Conservation (phyloP, 2,113 vertebrate genomes). For the Malurus elegans region DNA sequence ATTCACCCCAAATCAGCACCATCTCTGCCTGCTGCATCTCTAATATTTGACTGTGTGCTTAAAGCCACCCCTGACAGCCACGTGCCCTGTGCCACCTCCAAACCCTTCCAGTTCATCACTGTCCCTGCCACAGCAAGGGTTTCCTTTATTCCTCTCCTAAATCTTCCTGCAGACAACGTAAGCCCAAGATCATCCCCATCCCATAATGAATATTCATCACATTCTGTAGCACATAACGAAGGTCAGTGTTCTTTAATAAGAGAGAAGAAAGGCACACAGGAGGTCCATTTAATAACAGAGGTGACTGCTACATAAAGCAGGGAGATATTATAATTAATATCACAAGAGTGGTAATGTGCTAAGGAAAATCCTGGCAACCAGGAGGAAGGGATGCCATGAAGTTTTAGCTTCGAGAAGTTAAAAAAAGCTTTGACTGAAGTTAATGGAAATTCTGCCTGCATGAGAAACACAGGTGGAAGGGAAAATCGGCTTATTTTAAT, state of each 20-base stretch:
- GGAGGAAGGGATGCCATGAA: neutral
- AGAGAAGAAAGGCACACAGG: neutral
- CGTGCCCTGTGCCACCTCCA: neutral
- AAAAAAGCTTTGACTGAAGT: neutral
- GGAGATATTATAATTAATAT: neutral
- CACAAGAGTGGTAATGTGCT: neutral
- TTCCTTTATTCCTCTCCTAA: neutral
- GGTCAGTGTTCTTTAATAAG: slow-evolving; percentile 14
- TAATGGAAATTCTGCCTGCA: slow-evolving; percentile 54
- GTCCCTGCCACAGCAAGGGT: neutral
- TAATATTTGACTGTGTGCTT: neutral
- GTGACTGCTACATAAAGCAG: neutral
- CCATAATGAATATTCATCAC: slow-evolving; percentile 46
- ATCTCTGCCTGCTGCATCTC: neutral
- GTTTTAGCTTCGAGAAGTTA: neutral
- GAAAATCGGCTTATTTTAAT: slow-evolving; percentile 62
- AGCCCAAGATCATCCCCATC: neutral
- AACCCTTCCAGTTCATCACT: neutral
- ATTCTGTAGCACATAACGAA: neutral
- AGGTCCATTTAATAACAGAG: slow-evolving; percentile 4
- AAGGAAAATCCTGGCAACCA: neutral
- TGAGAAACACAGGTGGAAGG: slow-evolving; percentile 43
- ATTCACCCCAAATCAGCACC: neutral
- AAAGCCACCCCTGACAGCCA: neutral
- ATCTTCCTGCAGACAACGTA: slow-evolving; percentile 1